phyloP scores from a whole-genome alignment of 2,797 vertebrate genomes.

The Myotis myotis region DNA sequence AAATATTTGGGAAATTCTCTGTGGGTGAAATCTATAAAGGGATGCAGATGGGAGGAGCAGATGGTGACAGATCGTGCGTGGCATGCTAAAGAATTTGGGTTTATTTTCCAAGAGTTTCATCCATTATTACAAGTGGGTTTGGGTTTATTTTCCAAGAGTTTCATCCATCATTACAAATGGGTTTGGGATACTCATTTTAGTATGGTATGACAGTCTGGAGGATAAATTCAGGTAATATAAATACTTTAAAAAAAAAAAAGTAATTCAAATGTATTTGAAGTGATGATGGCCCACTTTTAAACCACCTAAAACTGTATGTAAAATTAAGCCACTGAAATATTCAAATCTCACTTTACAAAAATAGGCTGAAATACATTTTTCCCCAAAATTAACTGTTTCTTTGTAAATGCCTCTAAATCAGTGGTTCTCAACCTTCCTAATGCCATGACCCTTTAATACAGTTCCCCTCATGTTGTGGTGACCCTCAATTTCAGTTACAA shows the following conservation, averaged over 20 bases:
- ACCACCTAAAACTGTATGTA: not conserved
- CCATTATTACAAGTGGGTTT: not conserved
- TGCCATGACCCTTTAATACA: no score
- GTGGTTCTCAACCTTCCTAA: no score
- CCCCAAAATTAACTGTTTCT: not conserved
- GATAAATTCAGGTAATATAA: not conserved
- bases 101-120: not conserved
- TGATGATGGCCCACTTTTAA: not conserved
- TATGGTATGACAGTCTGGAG: not conserved
- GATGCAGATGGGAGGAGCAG: not conserved
- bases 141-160: not conserved
- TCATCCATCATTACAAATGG: not conserved
- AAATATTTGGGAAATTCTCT: not conserved
- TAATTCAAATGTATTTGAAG: not conserved
- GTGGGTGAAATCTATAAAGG: not conserved
- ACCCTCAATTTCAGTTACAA: no score
- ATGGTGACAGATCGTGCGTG: not conserved
- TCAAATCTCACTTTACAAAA: not conserved
- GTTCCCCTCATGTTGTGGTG: no score
- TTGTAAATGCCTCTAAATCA: constrained; percentile 23
- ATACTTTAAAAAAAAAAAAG: not conserved
- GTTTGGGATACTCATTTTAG: not conserved
- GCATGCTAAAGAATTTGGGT: not conserved
- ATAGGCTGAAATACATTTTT: not conserved
- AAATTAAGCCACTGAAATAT: not conserved